Percentiles rank a stretch among this genome's conserved stretches.
phyloP scores from a whole-genome alignment of 2,888 invertebrate species.

The Drosophila melanosoma region DNA sequence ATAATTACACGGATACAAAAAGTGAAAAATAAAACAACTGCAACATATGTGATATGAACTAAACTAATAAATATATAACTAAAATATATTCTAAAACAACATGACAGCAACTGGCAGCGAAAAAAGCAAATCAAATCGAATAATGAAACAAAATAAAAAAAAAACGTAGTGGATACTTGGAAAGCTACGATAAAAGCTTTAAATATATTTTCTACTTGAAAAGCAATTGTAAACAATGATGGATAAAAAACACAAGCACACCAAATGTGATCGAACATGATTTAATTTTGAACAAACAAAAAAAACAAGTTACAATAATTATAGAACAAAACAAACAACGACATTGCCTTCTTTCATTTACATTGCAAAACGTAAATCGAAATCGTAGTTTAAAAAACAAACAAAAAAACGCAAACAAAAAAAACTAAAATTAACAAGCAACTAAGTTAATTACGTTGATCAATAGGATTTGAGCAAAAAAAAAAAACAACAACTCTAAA shows the following conservation, averaged over 20 bases:
- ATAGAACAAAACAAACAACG: conserved; percentile 51
- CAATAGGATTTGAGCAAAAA: conserved; percentile 29
- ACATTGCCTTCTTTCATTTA: conserved; percentile 75
- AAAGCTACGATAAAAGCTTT: conserved; percentile 61
- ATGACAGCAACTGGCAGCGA: conserved; percentile 36
- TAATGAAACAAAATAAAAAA: conserved; percentile 14
- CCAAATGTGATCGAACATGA: conserved; percentile 73
- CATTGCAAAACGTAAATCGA: conserved; percentile 45
- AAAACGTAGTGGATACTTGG: conserved; percentile 40
- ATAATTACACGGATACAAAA: conserved; percentile 11
- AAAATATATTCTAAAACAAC: conserved; percentile 45
- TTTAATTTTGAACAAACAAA: conserved; percentile 33
- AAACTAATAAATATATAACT: conserved; percentile 36
- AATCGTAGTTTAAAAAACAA: conserved; percentile 38
- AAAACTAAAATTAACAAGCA: conserved; percentile 17
- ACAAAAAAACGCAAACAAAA: neutral
- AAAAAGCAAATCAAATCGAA: conserved; percentile 28
- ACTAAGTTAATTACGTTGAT: conserved; percentile 19
- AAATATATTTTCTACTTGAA: conserved; percentile 71
- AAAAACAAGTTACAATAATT: conserved; percentile 47
- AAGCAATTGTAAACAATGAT: conserved; percentile 28
- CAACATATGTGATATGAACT: conserved; percentile 73
- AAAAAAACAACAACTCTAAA: neutral
- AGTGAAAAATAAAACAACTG: conserved; percentile 51
- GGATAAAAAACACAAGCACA: conserved; percentile 62